phyloP scores from a whole-genome alignment of 2,888 invertebrate species.

The Aspidiotus rigidus region DNA sequence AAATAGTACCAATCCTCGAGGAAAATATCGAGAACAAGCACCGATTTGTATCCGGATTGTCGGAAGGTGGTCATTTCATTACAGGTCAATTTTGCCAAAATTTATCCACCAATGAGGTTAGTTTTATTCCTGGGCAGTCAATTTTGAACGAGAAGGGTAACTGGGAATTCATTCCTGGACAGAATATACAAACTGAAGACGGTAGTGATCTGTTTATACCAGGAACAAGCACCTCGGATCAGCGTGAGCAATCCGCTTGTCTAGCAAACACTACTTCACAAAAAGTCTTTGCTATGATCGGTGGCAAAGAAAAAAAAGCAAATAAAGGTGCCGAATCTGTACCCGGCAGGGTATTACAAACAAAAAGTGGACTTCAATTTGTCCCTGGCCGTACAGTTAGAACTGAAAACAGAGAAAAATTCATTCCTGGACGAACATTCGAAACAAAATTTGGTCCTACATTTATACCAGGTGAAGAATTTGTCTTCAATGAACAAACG shows the following conservation, averaged over 20 bases:
- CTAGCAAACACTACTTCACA: slow-evolving; percentile 58
- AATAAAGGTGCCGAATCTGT: slow-evolving; percentile 62
- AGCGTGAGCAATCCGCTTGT: slow-evolving; percentile 51
- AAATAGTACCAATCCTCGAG: slow-evolving; percentile 51
- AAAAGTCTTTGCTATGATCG: slow-evolving; percentile 44
- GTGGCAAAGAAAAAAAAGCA: slow-evolving; percentile 61
- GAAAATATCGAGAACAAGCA: slow-evolving; percentile 41
- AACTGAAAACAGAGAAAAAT: slow-evolving; percentile 60
- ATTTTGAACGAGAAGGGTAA: slow-evolving; percentile 59
- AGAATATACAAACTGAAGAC: slow-evolving; percentile 59
- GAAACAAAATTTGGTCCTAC: slow-evolving; percentile 65
- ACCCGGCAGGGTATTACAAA: slow-evolving; percentile 66
- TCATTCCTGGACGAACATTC: slow-evolving; percentile 67
- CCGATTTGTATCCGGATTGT: slow-evolving; percentile 57
- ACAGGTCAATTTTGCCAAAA: slow-evolving; percentile 50
- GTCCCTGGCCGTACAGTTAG: slow-evolving; percentile 64
- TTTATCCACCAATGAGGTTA: slow-evolving; percentile 42
- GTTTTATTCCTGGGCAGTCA: slow-evolving; percentile 68
- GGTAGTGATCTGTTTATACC: slow-evolving; percentile 64
- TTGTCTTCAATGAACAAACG: slow-evolving; percentile 53
- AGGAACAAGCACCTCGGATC: slow-evolving; percentile 55
- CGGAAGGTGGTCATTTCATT: slow-evolving; percentile 55
- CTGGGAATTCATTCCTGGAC: slow-evolving; percentile 58
- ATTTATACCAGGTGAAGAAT: slow-evolving; percentile 69
- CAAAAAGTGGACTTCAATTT: slow-evolving; percentile 55